Evolutionary conservation across 2,113 vertebrate species (phyloP), one percentile per base, ranked within the genome.

Genomic region (Genyomyrus donnyi): DNA sequence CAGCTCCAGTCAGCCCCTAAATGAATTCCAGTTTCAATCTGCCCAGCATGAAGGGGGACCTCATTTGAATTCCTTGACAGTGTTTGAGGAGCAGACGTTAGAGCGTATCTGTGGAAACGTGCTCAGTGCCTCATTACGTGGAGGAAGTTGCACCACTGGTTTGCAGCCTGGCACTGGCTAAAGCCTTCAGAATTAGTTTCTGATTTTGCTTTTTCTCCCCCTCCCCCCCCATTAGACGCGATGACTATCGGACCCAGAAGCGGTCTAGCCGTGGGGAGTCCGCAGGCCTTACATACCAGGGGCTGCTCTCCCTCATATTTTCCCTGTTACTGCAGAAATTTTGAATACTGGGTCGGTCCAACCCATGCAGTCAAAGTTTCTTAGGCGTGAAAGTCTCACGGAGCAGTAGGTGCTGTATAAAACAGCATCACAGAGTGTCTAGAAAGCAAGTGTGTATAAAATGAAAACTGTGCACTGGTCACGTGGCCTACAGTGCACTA

Each of bases 31-130:
- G 10, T 87, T 56, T 87, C 85, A 35, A 56, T 87, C 50, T 87
- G 85, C 6, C n/a, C 50, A 35, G 31, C 85, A 19, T 35, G 50
- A 87, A 56, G 31, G 27, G 9, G 15, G 85, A 85, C 27, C 46
- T 87, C 85, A 87, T 87, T 53, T 52, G 27, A 39, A 87, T 53
- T 87, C 85, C 85, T 87, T 87, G 85, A 87, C 85, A 53, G 50
- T 31, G 85, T 87, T 56, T 53, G 85, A 56, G 85, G 85, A 87
- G 85, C 11, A 87, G 85, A 56, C 31, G 50, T 56, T 87, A 53
- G 85, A 31, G 50, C 49, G 56, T 56, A 39, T 50, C 85, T 87
- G 85, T 87, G 85, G 50, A 53, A 56, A 87, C 50, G 50, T 31
- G 85, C 85, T 87, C 50, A 87, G 49, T 3, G 85, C 85, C 85